Conservation (phyloP, 2,888 invertebrate species). For the Napeogenes sylphis region DNA sequence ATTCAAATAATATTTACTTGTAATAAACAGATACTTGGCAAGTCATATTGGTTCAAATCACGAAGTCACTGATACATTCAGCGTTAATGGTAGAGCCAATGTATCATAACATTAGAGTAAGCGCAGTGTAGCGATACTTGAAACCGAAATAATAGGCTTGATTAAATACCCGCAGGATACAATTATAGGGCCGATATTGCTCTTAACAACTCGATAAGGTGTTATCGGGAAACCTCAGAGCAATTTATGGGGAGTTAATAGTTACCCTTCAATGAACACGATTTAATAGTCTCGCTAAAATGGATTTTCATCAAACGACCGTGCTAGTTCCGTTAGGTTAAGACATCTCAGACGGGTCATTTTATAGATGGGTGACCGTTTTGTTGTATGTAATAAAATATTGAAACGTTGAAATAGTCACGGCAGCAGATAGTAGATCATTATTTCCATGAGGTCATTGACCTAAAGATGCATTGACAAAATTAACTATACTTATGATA, state of each 20-base stretch:
- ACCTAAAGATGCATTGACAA: no score
- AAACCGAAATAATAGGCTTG: conserved; percentile 49
- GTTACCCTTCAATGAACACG: conserved; percentile 56
- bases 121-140: conserved; percentile 32
- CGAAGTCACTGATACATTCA: conserved; percentile 4
- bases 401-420: no score
- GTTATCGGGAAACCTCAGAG: conserved; percentile 61
- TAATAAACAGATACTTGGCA: not conserved
- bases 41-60: not conserved
- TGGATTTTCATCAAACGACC: conserved; percentile 33
- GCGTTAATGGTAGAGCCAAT: conserved; percentile 25
- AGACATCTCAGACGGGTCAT: not conserved
- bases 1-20: not conserved
- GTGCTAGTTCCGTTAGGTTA: conserved; percentile 22
- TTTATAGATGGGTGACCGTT: conserved; percentile 7
- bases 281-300: conserved; percentile 34
- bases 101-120: conserved; percentile 32
- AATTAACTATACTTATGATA: no score
- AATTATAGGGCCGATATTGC: conserved; percentile 66
- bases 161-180: conserved; percentile 61
- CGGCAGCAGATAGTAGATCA: no score
- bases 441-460: no score
- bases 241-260: conserved; percentile 69
- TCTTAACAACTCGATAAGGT: conserved; percentile 68
- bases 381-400: no score